These are phyloP conservation scores for Peromyscus maniculatus DNA, from an alignment of 2,113 vertebrate genomes.

Conservation along the genomic window DNA sequence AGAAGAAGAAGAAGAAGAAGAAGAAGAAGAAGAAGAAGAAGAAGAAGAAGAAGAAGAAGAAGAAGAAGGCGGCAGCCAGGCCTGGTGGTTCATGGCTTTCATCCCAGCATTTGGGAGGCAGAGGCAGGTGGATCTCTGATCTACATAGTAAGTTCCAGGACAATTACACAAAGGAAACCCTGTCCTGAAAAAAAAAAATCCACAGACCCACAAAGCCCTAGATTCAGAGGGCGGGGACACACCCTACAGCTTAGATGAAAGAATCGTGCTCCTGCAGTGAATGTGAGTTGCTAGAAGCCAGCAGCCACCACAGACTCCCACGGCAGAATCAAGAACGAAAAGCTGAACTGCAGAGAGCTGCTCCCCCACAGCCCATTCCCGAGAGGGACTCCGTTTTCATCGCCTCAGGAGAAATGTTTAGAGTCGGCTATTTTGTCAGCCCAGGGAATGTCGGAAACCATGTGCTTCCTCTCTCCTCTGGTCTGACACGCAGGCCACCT, in stretches of 20 bases:
- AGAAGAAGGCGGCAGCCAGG: no score
- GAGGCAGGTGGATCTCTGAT: background rate
- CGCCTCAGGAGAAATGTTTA: background rate
- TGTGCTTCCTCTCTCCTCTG: slow-evolving; percentile 52
- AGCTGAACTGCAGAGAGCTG: background rate
- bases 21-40: no score
- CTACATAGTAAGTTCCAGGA: background rate
- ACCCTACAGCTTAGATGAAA: background rate
- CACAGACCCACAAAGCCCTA: background rate
- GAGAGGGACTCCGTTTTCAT: background rate
- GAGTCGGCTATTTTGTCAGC: background rate
- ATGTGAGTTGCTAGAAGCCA: no score
- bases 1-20: no score
- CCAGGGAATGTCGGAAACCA: slow-evolving; percentile 25
- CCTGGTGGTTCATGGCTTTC: background rate
- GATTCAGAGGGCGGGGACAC: background rate
- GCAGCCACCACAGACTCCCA: background rate
- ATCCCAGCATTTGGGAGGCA: background rate
- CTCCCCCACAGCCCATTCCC: background rate
- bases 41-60: no score
- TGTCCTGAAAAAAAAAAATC: background rate
- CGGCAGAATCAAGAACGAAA: background rate
- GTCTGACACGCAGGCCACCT: background rate
- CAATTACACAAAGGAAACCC: background rate
- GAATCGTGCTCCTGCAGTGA: background rate